These are phyloP conservation scores for Cichladusa arquata DNA, from an alignment of 2,113 vertebrate genomes.

Conservation along the genomic window DNA sequence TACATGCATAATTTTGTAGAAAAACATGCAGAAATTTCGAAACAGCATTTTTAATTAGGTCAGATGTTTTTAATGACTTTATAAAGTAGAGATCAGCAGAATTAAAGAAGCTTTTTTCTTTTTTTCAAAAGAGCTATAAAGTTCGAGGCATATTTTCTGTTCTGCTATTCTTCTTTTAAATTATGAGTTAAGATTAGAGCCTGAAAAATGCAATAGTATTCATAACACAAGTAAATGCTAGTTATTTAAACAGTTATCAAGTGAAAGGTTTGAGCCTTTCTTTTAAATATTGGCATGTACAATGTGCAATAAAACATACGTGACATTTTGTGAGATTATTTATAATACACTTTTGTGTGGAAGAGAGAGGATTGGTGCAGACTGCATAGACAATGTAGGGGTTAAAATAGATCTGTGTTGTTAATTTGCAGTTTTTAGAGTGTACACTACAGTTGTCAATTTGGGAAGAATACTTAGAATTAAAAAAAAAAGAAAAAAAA, in stretches of 20 bases:
- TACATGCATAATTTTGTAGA: conserved; percentile 9
- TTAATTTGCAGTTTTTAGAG: conserved; percentile 61
- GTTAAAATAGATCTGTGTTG: conserved; percentile 47
- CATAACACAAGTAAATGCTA: not conserved
- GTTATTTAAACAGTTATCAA: conserved; percentile 35
- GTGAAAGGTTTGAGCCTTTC: conserved; percentile 25
- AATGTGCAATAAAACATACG: conserved; percentile 74
- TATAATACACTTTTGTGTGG: conserved; percentile 74
- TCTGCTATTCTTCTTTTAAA: conserved; percentile 23
- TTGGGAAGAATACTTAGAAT: conserved; percentile 53
- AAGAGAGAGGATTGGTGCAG: conserved; percentile 60
- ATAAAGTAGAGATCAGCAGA: conserved; percentile 30
- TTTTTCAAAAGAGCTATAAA: not conserved
- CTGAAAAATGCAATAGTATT: conserved; percentile 19
- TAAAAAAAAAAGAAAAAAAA: not conserved
- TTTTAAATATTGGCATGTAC: conserved; percentile 57
- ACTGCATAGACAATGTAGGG: conserved; percentile 55
- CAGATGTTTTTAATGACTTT: conserved; percentile 43
- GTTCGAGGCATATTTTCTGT: not conserved
- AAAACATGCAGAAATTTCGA: not conserved
- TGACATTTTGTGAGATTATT: conserved; percentile 75
- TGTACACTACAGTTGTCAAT: conserved; percentile 60
- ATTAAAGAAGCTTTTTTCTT: not conserved
- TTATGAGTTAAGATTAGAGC: conserved; percentile 16
- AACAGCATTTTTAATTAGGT: conserved; percentile 31